phyloP scores from a whole-genome alignment of 2,113 vertebrate species.

The Verasper variegatus region DNA sequence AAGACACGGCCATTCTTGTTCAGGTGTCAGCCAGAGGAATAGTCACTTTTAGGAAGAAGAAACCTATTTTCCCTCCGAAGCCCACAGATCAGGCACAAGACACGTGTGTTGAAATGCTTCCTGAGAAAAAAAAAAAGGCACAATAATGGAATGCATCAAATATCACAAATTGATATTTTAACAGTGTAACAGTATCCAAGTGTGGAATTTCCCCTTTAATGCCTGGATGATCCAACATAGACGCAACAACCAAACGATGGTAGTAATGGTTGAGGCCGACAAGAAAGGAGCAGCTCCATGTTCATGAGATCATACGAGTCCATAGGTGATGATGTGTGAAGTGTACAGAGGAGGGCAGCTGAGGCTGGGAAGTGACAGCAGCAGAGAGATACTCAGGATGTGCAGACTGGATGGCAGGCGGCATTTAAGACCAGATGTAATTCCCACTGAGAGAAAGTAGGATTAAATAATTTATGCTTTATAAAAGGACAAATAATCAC shows the following conservation, averaged over 20 bases:
- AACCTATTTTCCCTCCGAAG: too few relatives aligned
- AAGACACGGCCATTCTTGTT: neutral
- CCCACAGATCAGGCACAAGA: neutral
- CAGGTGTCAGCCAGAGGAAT: neutral
- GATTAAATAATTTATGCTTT: neutral
- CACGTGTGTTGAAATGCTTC: neutral
- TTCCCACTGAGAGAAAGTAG: neutral
- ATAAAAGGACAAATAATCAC: conserved; percentile 13
- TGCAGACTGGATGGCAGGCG: conserved; percentile 24
- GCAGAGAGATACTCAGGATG: conserved; percentile 27
- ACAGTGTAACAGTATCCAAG: conserved; percentile 1
- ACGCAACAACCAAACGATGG: conserved; percentile 19
- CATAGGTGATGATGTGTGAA: conserved; percentile 72
- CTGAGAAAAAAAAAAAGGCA: neutral
- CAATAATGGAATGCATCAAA: neutral
- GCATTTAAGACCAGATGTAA: conserved; percentile 10
- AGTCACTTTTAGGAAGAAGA: neutral
- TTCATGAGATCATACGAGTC: conserved; percentile 59
- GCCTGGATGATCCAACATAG: conserved; percentile 23
- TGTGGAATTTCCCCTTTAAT: conserved; percentile 21
- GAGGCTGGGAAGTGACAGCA: conserved; percentile 23
- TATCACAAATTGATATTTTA: conserved; percentile 7
- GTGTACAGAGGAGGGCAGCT: conserved; percentile 59
- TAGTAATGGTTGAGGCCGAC: conserved; percentile 12
- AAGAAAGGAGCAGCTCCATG: conserved; percentile 30